These are phyloP conservation scores for Cylloceria caligata DNA, from an alignment of 2,888 invertebrate species.

Conservation along the genomic window DNA sequence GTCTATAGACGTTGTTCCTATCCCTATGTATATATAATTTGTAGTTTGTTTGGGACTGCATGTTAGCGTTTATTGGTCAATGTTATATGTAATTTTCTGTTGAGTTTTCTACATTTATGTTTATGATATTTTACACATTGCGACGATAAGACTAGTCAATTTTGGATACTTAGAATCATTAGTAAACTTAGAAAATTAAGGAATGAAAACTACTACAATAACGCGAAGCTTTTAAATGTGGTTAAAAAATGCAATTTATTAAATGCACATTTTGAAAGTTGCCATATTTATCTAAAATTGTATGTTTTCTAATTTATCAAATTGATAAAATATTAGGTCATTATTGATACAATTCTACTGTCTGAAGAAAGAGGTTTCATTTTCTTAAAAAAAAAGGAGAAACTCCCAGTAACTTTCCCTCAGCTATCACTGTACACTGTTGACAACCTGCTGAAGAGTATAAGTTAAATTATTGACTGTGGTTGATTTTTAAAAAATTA, in stretches of 20 bases:
- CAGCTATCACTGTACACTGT: background rate
- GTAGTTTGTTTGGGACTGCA: constrained; percentile 45
- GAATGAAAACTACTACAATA: too few species aligned
- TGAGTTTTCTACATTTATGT: background rate
- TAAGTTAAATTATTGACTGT: background rate
- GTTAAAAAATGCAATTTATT: too few species aligned
- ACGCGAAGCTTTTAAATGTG: too few species aligned
- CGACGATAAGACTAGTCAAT: background rate
- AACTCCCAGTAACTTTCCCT: background rate
- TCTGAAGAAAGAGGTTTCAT: too few species aligned
- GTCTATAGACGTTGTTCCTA: background rate
- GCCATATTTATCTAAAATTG: too few species aligned
- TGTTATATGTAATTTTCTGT: constrained; percentile 11
- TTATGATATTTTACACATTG: constrained; percentile 8
- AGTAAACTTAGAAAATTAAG: background rate
- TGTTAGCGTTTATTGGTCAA: constrained; percentile 46
- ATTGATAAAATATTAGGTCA: too few species aligned
- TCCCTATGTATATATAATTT: constrained; percentile 21
- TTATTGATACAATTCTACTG: too few species aligned
- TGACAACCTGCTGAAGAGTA: background rate
- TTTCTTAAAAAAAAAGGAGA: background rate
- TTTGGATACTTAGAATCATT: background rate
- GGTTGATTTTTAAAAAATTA: constrained; percentile 16
- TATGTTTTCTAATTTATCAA: too few species aligned
- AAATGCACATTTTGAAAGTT: too few species aligned